Evolutionary conservation across 2,888 invertebrate genomes (phyloP).

Genomic region (Clepsis dumicolana): DNA sequence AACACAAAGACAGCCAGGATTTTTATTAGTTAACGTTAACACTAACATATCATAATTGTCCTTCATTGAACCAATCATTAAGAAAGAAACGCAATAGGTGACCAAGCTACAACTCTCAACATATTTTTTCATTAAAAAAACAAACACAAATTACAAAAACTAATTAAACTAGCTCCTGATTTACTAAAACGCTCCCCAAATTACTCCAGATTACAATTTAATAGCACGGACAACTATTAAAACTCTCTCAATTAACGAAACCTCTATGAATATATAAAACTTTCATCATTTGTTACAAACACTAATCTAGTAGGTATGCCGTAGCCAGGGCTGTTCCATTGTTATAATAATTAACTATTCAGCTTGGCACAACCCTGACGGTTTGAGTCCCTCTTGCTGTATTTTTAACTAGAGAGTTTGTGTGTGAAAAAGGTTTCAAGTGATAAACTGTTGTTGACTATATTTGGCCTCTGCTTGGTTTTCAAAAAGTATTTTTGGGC

Average conservation of each 20-base stretch:
- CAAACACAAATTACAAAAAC: neutral
- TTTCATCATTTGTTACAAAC: slow-evolving; percentile 21
- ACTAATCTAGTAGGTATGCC: slow-evolving; percentile 46
- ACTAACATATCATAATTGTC: no score
- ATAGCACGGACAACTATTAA: slow-evolving; percentile 13
- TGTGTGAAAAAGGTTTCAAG: neutral
- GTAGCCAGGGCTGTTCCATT: slow-evolving; percentile 41
- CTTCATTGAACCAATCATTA: no score
- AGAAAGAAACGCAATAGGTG: no score
- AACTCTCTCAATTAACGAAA: slow-evolving; percentile 12
- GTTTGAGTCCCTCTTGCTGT: neutral
- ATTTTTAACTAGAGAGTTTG: neutral
- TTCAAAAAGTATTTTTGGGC: no score
- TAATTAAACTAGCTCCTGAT: neutral
- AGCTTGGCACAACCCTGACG: slow-evolving; percentile 5
- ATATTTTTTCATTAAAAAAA: no score
- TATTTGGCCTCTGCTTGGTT: no score
- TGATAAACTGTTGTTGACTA: neutral
- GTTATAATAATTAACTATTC: slow-evolving; percentile 56
- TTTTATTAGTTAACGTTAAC: no score
- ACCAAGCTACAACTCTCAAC: no score
- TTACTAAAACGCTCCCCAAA: neutral
- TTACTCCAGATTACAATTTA: slow-evolving; percentile 2
- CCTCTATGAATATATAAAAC: slow-evolving; percentile 15
- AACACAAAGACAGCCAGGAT: no score